Base-by-base conservation (phyloP, 1,140 invertebrate genomes). In the Aricia agestis region DNA sequence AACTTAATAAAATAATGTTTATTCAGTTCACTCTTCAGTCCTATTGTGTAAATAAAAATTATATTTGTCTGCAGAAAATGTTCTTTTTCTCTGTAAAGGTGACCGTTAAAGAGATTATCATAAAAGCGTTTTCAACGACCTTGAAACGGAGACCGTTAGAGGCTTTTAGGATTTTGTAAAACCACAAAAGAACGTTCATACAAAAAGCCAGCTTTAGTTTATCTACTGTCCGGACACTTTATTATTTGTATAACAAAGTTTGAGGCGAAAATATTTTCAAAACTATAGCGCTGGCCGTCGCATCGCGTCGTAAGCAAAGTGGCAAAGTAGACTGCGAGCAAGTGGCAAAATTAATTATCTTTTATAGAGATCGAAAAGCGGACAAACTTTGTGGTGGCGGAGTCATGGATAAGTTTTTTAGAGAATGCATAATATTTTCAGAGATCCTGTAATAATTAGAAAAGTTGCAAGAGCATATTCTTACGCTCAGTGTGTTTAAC, bases 391-490 rank as follows among this genome's bases (percentile, higher is more conserved):
- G 17, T 19, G 18, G 59, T 63, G 17, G 17, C 59, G 19, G 5
- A 63, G 59, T 63, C 17, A 63, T 63, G 18, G 59, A 19, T 31
- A 63, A 18, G 59, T 19, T 63, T 63, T 36, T 63, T 31, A 63
- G 10, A 19, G 19, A 63, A 63, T 63, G 17, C 3, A 11, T 11
- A 63, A 11, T 11, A 63, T 19, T 19, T 63, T 19, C 10, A 63
- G 19, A 63, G 59, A 63, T 31, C 45, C 45, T 52, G 45, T 15
- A 52, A 13, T 52, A 52, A 13, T 52, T 52, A 52, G 45, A 52
- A 52, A 52, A 52, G 45, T 52, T 52, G 9, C 9, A 13, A 52
- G 1, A 52, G 11, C 41, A 9, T 9, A 42, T 25, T 25, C 6
- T 11, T 42, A 42, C 41, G 11, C 41, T 42, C 25, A 0, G 3